Conservation (phyloP, 2,797 vertebrate genomes). For the Amphiprion clarkii region DNA sequence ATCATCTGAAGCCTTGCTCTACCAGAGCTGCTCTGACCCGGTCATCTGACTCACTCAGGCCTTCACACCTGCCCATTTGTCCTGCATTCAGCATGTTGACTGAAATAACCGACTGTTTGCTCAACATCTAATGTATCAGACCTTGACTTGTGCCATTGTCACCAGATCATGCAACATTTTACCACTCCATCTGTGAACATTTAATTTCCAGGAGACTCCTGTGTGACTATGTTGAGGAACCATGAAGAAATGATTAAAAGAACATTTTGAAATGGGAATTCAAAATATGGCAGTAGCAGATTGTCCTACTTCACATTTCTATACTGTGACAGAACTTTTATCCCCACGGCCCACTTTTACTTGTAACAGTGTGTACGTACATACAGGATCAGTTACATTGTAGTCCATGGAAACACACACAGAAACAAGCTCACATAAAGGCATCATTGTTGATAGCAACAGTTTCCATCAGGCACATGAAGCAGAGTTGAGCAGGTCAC, state of each 20-base stretch:
- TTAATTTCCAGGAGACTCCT: neutral
- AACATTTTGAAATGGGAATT: neutral
- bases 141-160: neutral
- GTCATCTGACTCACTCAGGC: neutral
- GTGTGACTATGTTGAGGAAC: neutral
- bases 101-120: neutral
- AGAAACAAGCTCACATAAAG: slow-evolving; percentile 2
- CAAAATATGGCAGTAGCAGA: neutral
- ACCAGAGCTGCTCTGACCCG: neutral
- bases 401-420: slow-evolving; percentile 11
- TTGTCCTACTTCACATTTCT: neutral
- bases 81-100: neutral
- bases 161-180: neutral
- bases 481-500: slow-evolving; percentile 60
- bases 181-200: neutral
- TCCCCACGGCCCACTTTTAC: neutral
- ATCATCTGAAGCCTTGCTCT: neutral
- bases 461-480: slow-evolving; percentile 20
- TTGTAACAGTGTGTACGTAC: neutral
- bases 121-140: neutral
- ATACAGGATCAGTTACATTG: neutral
- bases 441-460: neutral
- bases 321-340: neutral
- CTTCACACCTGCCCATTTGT: neutral
- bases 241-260: neutral